Evolutionary conservation across 2,113 vertebrate genomes (phyloP), one percentile per base, ranked within the genome.

Genomic region (Eolophus roseicapilla): DNA sequence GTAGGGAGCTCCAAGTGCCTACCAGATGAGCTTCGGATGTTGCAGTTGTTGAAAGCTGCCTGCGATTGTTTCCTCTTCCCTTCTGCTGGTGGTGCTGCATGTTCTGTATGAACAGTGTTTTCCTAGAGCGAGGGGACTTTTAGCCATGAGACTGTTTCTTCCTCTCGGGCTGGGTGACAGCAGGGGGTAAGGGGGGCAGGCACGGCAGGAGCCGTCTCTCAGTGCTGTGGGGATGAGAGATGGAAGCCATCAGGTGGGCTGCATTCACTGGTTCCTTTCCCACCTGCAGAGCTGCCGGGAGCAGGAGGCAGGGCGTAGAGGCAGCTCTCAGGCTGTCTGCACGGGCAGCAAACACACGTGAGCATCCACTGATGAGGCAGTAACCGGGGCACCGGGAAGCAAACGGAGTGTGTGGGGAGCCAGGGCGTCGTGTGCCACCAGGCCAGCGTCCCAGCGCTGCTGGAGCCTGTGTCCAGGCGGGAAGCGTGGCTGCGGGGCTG

Each of bases 71-170:
- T 76, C 31, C 46, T 49, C 60, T 21, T 63, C 13, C 24, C 24
- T 65, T 17, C 17, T 27, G 39, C 44, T 33, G 0, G 0, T 4
- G 7, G 31, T n/a, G 11, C 17, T 3, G 0, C 11, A 1, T 10
- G 21, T 24, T 43, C 28, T 13, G 8, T 19, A 7, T 11, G 35
- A 64, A 37, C 0, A 21, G 24, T 2, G 18, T 23, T 81, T 41
- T 28, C 50, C 25, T 11, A 19, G 31, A 76, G 13, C 14, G 16
- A 23, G 44, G 33, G 6, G 8, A 4, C 2, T 39, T 65, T 17
- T 10, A 33, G 18, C 15, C 8, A 1, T 13, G 13, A 33, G 33
- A 17, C 17, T 11, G 7, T 20, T 33, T 50, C 57, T 59, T 59
- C 57, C 21, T 59, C 57, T 59, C 33, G 23, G 14, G 21, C 21